Evolutionary conservation across 2,888 invertebrate species (phyloP).

Genomic region (Atherix ibis): DNA sequence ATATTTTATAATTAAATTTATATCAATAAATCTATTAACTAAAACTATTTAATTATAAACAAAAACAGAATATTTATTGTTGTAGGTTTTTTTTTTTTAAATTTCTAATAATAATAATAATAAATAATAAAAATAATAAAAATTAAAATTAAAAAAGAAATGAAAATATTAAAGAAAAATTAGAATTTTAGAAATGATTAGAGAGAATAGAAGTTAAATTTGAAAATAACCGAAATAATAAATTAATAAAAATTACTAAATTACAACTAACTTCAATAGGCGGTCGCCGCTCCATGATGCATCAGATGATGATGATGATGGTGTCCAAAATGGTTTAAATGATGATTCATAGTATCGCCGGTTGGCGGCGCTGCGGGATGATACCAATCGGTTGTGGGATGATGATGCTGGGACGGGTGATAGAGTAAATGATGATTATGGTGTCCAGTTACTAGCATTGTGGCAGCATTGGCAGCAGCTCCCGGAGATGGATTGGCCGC

Average conservation of each 20-base stretch:
- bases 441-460: slow-evolving; percentile 24
- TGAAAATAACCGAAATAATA: slow-evolving; percentile 1
- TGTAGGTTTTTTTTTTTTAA: no score
- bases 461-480: slow-evolving; percentile 21
- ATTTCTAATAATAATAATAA: no score
- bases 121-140: no score
- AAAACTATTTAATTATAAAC: no score
- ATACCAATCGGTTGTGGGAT: slow-evolving; percentile 31
- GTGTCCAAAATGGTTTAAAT: slow-evolving; percentile 36
- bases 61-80: no score
- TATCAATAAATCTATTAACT: no score
- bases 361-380: slow-evolving; percentile 28
- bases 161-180: no score
- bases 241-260: slow-evolving; percentile 6
- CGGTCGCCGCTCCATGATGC: slow-evolving; percentile 57
- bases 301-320: slow-evolving; percentile 48
- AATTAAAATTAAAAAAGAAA: no score
- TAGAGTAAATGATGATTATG: slow-evolving; percentile 31
- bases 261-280: slow-evolving; percentile 44
- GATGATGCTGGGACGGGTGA: slow-evolving; percentile 26
- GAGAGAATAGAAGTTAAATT: no score
- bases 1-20: no score
- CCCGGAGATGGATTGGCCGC: slow-evolving; percentile 8
- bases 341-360: slow-evolving; percentile 29
- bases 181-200: no score